Base-by-base conservation (phyloP, 1,140 invertebrate species). In the Bombyx mandarina region DNA sequence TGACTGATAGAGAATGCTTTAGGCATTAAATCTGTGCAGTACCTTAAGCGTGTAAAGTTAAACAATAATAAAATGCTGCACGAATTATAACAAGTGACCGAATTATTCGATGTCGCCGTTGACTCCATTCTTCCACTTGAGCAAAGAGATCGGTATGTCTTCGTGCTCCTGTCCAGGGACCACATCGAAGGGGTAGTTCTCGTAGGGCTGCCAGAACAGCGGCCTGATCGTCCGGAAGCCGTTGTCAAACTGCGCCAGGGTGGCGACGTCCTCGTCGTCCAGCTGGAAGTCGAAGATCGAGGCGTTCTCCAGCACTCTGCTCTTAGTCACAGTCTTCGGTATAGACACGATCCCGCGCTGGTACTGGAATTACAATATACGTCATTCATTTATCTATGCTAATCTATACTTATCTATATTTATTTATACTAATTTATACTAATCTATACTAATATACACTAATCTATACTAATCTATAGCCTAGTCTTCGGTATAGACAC, bases 401-500 rank as follows among this genome's bases (percentile, higher is more conserved):
- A 18, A 18, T 18, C 1, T 18, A 18, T 18, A 18, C 12, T 18
- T n/a, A n/a, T 18, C 12, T 18, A 18, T 18, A 18, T 0, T 18
- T 0, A 18, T 18, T 1, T 18, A 18, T 18, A 1, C 12, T 18
- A 18, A 18, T 18, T 18, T 18, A 18, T 18, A 18, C 12, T 18
- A 18, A 18, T 18, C 0, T 18, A 18, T 18, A 1, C 12, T 18
- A 18, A 18, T 18, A 0, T 18, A 18, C 1, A 18, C 12, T 18
- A 18, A 18, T 18, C 12, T 18, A 18, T 18, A 18, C 12, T 18
- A 18, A 18, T 18, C 12, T 18, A 18, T 18, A 18, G 12, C 1
- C 12, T 18, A 1, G 93, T 94, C 79, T 96, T 96, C 9, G 95
- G 94, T 62, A 96, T 94, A 1, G 92, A 90, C 18, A 91, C 83